Conservation (phyloP, 2,797 vertebrate genomes). For the Lacerta viridis region DNA sequence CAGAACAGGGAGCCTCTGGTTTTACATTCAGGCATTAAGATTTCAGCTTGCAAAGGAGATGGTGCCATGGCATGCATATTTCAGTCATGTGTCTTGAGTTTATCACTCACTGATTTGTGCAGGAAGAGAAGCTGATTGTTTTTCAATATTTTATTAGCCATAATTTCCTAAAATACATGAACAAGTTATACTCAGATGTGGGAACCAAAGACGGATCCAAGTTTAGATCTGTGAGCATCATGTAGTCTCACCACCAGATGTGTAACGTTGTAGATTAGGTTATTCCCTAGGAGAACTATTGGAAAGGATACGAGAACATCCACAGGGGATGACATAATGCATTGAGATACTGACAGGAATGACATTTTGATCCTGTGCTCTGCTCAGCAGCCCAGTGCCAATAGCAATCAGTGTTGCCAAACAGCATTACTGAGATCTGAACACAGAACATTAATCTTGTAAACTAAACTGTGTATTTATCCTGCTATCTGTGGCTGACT, state of each 20-base stretch:
- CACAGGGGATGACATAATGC: slow-evolving; percentile 28
- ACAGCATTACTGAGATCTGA: slow-evolving; percentile 29
- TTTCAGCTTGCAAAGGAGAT: slow-evolving; percentile 55
- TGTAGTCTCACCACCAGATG: slow-evolving; percentile 54
- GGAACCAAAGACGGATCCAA: slow-evolving; percentile 62
- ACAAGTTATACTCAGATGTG: slow-evolving; percentile 62
- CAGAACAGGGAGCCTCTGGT: slow-evolving; percentile 69
- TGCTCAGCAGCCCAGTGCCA: slow-evolving; percentile 58
- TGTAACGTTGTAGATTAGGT: slow-evolving; percentile 58
- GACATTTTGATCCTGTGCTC: slow-evolving; percentile 62
- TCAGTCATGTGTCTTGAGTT: slow-evolving; percentile 52
- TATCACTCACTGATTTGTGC: slow-evolving; percentile 52
- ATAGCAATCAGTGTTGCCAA: slow-evolving; percentile 51
- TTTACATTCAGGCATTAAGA: slow-evolving; percentile 57
- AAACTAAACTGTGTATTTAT: slow-evolving; percentile 13
- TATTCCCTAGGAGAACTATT: slow-evolving; percentile 52
- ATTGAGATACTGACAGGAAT: slow-evolving; percentile 59
- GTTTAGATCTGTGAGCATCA: slow-evolving; percentile 45
- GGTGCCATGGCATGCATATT: slow-evolving; percentile 56
- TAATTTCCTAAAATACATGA: slow-evolving; percentile 62
- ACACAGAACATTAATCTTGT: slow-evolving; percentile 55
- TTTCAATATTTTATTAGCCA: slow-evolving; percentile 52
- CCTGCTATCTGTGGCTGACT: neutral
- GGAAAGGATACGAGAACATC: slow-evolving; percentile 48
- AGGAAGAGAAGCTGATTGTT: slow-evolving; percentile 15